Percentiles rank a stretch among this genome's conserved stretches.
phyloP scores from a whole-genome alignment of 2,797 vertebrate genomes.

The Chelon labrosus region DNA sequence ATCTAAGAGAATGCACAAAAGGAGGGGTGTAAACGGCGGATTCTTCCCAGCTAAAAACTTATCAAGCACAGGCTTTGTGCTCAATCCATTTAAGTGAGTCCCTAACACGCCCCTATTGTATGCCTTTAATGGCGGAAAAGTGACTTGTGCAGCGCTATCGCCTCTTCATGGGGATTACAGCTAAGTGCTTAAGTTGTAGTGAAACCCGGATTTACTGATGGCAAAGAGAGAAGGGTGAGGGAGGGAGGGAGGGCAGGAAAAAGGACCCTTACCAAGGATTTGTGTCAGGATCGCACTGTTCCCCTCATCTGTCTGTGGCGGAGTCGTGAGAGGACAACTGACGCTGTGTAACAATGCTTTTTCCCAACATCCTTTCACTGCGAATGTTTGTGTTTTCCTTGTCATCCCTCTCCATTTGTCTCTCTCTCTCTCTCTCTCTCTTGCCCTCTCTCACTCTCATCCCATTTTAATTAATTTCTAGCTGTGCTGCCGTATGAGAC shows the following conservation, averaged over 20 bases:
- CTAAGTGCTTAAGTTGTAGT: constrained; percentile 86
- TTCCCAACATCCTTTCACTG: constrained; percentile 51
- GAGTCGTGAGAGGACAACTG: constrained; percentile 72
- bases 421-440: constrained; percentile 24
- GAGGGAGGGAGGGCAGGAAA: constrained; percentile 72
- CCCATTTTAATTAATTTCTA: constrained; percentile 83
- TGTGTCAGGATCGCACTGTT: constrained; percentile 77
- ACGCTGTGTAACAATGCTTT: constrained; percentile 44
- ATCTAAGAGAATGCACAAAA: constrained; percentile 83
- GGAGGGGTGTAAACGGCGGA: constrained; percentile 81
- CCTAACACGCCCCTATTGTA: constrained; percentile 84
- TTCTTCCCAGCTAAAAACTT: constrained; percentile 84
- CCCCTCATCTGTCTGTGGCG: constrained; percentile 67
- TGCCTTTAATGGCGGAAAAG: constrained; percentile 83
- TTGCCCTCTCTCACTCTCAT: constrained; percentile 55
- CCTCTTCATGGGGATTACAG: constrained; percentile 85
- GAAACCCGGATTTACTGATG: constrained; percentile 85
- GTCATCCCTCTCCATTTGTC: constrained; percentile 46
- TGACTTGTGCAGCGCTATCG: constrained; percentile 83
- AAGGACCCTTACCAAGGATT: constrained; percentile 84
- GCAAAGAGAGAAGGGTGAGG: constrained; percentile 76
- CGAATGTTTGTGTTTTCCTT: constrained; percentile 60
- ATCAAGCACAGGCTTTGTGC: constrained; percentile 80
- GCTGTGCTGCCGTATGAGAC: constrained; percentile 81
- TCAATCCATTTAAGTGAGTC: constrained; percentile 86